A percentile compares a stretch with the other conserved stretches of the same genome.
phyloP scores from a whole-genome alignment of 2,888 invertebrate species.

The Oasisia sp. region DNA sequence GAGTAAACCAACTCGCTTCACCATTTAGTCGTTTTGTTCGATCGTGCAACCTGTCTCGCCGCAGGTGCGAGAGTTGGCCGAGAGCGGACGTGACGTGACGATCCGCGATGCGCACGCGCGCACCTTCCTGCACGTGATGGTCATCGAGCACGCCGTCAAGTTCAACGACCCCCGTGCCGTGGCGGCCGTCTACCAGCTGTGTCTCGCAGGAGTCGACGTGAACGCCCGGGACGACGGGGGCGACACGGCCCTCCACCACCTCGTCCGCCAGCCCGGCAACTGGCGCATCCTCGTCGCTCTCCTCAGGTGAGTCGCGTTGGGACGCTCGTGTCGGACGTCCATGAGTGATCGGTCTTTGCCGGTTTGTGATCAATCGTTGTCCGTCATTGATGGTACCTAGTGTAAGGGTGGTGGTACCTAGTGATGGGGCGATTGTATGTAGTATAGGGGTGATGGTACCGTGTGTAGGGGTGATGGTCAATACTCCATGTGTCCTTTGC shows the following conservation, averaged over 20 bases:
- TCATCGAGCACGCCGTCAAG: conserved; percentile 49
- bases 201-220: conserved; percentile 54
- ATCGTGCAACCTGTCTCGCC: neutral
- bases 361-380: no score
- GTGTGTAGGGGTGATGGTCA: no score
- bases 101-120: conserved; percentile 49
- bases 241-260: conserved; percentile 53
- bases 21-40: no score
- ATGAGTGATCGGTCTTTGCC: no score
- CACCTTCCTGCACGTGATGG: conserved; percentile 51
- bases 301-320: conserved; percentile 46
- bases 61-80: conserved; percentile 43
- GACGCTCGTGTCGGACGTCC: neutral
- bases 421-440: no score
- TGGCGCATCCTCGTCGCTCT: conserved; percentile 55
- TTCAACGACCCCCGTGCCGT: conserved; percentile 52
- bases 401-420: no score
- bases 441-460: no score
- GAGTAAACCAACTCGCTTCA: no score
- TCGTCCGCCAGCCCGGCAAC: conserved; percentile 49
- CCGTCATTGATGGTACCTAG: no score
- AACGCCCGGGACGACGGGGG: conserved; percentile 49
- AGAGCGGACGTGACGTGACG: conserved; percentile 54
- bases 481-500: no score
- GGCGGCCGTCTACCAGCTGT: conserved; percentile 55